phyloP scores from a whole-genome alignment of 2,888 invertebrate species.

The Apamea sordens region DNA sequence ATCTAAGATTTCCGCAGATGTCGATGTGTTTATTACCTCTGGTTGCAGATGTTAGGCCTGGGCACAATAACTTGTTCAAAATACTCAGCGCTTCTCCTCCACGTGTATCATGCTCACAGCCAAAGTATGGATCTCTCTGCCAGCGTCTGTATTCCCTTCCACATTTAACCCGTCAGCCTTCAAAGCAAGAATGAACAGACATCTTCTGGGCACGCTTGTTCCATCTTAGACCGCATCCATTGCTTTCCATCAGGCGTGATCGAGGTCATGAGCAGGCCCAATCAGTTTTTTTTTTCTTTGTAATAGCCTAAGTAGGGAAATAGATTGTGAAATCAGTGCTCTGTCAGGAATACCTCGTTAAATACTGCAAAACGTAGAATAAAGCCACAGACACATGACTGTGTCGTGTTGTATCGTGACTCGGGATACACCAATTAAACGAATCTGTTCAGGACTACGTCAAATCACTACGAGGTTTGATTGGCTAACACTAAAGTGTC shows the following conservation, averaged over 20 bases:
- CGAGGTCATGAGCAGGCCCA: too few species aligned
- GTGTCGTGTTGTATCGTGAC: too few species aligned
- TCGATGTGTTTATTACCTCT: conserved; percentile 18
- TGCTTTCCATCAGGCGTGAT: not conserved
- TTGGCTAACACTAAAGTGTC: too few species aligned
- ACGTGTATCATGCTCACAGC: not conserved
- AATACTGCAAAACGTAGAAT: not conserved
- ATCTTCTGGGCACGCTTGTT: not conserved
- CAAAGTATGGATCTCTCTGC: not conserved
- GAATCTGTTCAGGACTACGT: too few species aligned
- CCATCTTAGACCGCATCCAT: not conserved
- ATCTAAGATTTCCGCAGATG: conserved; percentile 68
- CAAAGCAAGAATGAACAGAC: not conserved
- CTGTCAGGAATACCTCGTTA: not conserved
- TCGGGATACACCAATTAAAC: too few species aligned
- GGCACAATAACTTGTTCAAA: not conserved
- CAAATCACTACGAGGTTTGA: too few species aligned
- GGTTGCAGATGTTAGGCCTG: conserved; percentile 16
- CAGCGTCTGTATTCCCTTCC: not conserved
- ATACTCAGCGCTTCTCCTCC: not conserved
- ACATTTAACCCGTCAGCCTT: not conserved
- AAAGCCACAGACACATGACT: not conserved
- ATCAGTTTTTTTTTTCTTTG: too few species aligned
- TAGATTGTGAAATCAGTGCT: too few species aligned
- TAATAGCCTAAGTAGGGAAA: not conserved